These are phyloP conservation scores for Glossophaga mutica DNA, from an alignment of 2,797 vertebrate species.

Conservation along the genomic window DNA sequence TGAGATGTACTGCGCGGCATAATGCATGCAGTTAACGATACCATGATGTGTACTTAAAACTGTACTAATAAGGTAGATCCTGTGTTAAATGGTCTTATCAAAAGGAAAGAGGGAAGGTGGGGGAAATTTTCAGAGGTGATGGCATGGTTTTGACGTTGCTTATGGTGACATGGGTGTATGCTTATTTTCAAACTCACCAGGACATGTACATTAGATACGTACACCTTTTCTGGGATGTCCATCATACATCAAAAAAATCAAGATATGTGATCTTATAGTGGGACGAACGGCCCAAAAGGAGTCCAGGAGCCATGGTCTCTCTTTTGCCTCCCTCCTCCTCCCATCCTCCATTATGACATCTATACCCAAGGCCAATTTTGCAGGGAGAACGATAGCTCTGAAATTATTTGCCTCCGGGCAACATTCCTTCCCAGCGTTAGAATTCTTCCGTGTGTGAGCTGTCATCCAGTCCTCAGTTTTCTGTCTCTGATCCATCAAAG, in stretches of 20 bases:
- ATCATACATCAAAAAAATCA: neutral
- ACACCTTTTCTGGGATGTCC: neutral
- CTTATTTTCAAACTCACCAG: neutral
- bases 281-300: neutral
- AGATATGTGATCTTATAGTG: neutral
- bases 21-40: neutral
- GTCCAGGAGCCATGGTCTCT: neutral
- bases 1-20: neutral
- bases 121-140: neutral
- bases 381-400: neutral
- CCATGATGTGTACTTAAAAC: neutral
- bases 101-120: neutral
- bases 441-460: slow-evolving; percentile 41
- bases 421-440: slow-evolving; percentile 22
- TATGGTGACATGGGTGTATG: neutral
- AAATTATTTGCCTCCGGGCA: slow-evolving; percentile 6
- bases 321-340: neutral
- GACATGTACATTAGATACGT: neutral
- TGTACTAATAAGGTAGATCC: neutral
- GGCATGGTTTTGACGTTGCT: neutral
- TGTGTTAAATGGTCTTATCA: neutral
- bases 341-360: neutral
- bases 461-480: slow-evolving; percentile 4
- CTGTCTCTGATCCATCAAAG: slow-evolving; percentile 37
- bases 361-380: neutral